Evolutionary conservation across 2,113 vertebrate species (phyloP), one percentile per base, ranked within the genome.

Genomic region (Thalassoma bifasciatum): DNA sequence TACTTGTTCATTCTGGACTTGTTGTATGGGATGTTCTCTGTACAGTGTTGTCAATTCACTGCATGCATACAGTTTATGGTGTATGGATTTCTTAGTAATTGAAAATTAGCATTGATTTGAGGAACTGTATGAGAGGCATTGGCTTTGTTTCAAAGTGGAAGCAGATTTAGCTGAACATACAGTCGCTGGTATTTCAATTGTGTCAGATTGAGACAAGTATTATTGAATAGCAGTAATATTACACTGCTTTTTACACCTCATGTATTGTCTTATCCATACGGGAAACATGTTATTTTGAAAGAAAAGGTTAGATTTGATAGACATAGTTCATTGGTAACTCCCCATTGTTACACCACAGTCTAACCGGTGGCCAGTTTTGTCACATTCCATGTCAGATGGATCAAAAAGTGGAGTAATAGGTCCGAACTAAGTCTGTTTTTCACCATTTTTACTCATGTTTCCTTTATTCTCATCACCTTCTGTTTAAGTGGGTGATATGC

Each of bases 351-450:
- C 74, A 65, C 26, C n/a, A n/a, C 36, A 66, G 56, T 47, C 36
- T 36, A 59, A 63, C 58, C 66, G 52, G 76, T 77, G 82, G 89
- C 79, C 87, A 79, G 81, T 89, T 79, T 53, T 52, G 72, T 88
- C 89, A 90, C 88, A 92, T 92, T 92, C 91, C 91, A 62, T 75
- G 62, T 72, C 69, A 64, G 44, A 83, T 74, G 71, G 71, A 79
- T 68, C 69, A 60, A 77, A 81, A 62, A 52, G 57, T 54, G 23
- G 63, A 77, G 66, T 24, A 56, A 44, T 8, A 46, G 7, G 44
- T 19, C 44, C 12, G 8, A 16, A 9, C 37, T 7, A 46, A 26
- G n/a, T 66, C 76, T 57, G 44, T 72, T 61, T 63, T 56, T 67
- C 52, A 63, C 26, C 58, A 3, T 12, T 26, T 52, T 56, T 13